These are phyloP conservation scores for Saccostrea echinata DNA, from an alignment of 1,140 invertebrate genomes.

Conservation along the genomic window DNA sequence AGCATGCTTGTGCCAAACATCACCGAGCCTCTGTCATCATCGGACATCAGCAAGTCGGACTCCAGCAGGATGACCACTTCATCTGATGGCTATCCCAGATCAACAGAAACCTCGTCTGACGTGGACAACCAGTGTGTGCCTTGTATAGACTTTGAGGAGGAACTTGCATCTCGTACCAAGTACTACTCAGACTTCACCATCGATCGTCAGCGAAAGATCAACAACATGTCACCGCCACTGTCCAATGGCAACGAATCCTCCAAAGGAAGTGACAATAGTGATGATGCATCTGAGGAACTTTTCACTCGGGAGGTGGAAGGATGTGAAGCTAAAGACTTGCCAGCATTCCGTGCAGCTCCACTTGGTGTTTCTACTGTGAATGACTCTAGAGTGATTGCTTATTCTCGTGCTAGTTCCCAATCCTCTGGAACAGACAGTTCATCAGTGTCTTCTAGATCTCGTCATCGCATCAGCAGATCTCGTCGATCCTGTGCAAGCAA, in stretches of 20 bases:
- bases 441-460: slow-evolving; percentile 21
- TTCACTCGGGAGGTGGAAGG: slow-evolving; percentile 67
- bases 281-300: slow-evolving; percentile 54
- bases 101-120: slow-evolving; percentile 60
- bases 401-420: slow-evolving; percentile 34
- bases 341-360: slow-evolving; percentile 41
- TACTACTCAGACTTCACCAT: slow-evolving; percentile 74
- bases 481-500: slow-evolving; percentile 36
- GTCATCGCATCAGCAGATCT: slow-evolving; percentile 41
- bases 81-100: slow-evolving; percentile 67
- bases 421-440: slow-evolving; percentile 49
- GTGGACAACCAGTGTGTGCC: slow-evolving; percentile 70
- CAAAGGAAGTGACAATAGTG: slow-evolving; percentile 49
- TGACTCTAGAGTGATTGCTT: slow-evolving; percentile 9
- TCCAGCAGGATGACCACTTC: slow-evolving; percentile 50
- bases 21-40: slow-evolving; percentile 49
- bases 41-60: slow-evolving; percentile 64
- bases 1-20: slow-evolving; percentile 53
- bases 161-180: slow-evolving; percentile 69
- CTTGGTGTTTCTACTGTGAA: slow-evolving; percentile 33
- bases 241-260: slow-evolving; percentile 43
- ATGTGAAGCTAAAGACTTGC: slow-evolving; percentile 56
- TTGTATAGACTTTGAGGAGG: slow-evolving; percentile 69
- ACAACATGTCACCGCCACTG: slow-evolving; percentile 58
- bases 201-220: slow-evolving; percentile 71